Conservation (phyloP, 1,140 invertebrate genomes). For the Apocrypta bakeri region DNA sequence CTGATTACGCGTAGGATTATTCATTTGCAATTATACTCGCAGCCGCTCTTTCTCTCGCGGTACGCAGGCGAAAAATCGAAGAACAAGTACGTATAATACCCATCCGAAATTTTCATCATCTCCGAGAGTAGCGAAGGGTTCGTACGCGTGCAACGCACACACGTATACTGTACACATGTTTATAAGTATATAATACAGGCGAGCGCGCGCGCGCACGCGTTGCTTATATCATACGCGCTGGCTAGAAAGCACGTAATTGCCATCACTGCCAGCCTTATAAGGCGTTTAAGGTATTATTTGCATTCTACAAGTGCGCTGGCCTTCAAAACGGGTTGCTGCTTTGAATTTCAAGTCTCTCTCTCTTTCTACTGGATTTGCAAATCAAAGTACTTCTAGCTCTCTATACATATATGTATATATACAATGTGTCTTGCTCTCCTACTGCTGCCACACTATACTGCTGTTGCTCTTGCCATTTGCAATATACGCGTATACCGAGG, state of each 20-base stretch:
- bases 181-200: too few relatives aligned
- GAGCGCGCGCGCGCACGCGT: too few relatives aligned
- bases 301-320: conserved; percentile 44
- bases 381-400: conserved; percentile 42
- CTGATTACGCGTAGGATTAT: conserved; percentile 44
- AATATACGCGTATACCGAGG: background rate
- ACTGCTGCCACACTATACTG: background rate
- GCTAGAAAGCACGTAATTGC: conserved; percentile 7
- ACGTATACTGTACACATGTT: too few relatives aligned
- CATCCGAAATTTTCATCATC: background rate
- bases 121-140: too few relatives aligned
- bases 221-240: background rate
- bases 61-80: background rate
- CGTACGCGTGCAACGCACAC: too few relatives aligned
- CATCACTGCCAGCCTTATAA: conserved; percentile 12
- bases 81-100: background rate
- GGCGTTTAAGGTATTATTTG: conserved; percentile 46
- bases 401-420: too few relatives aligned
- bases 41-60: conserved; percentile 3
- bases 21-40: conserved; percentile 50
- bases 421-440: too few relatives aligned
- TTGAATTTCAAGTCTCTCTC: conserved; percentile 43
- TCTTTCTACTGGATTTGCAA: conserved; percentile 41
- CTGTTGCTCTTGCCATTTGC: background rate
- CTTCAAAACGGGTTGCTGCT: conserved; percentile 42